These are phyloP conservation scores for Hafferia zeledoni DNA, from an alignment of 2,797 vertebrate species.

Conservation along the genomic window DNA sequence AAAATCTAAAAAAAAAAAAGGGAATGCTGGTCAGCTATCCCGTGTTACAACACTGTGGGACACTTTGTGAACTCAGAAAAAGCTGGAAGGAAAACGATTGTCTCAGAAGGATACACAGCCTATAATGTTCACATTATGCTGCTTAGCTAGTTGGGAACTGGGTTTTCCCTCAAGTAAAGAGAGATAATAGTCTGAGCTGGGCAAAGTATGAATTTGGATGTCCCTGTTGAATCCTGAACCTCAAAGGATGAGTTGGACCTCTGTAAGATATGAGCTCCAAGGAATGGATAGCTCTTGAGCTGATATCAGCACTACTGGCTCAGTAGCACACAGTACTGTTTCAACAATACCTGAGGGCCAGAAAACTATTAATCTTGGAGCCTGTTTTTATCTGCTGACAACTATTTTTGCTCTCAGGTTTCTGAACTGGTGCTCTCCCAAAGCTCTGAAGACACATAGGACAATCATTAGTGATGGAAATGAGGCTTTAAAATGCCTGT, in stretches of 20 bases:
- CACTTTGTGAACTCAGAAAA: not conserved
- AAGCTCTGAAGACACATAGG: not conserved
- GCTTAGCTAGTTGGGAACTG: not conserved
- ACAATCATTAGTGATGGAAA: not conserved
- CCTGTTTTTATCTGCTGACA: not conserved
- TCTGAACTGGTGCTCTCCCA: not conserved
- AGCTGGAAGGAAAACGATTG: not conserved
- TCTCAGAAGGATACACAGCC: not conserved
- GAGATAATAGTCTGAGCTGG: not conserved
- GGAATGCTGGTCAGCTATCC: not conserved
- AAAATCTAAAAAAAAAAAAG: not conserved
- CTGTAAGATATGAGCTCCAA: not conserved
- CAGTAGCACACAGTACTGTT: not conserved
- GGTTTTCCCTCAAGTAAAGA: not conserved
- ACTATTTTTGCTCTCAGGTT: not conserved
- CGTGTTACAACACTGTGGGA: not conserved
- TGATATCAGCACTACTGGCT: not conserved
- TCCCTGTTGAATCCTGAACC: not conserved
- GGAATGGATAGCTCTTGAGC: not conserved
- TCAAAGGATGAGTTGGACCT: not conserved
- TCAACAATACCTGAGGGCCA: not conserved
- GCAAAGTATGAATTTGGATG: fast-evolving
- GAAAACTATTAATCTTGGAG: not conserved
- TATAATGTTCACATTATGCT: not conserved
- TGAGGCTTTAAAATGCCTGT: not conserved